Base-by-base conservation (phyloP, 1,140 invertebrate species). In the Bombyx mandarina region DNA sequence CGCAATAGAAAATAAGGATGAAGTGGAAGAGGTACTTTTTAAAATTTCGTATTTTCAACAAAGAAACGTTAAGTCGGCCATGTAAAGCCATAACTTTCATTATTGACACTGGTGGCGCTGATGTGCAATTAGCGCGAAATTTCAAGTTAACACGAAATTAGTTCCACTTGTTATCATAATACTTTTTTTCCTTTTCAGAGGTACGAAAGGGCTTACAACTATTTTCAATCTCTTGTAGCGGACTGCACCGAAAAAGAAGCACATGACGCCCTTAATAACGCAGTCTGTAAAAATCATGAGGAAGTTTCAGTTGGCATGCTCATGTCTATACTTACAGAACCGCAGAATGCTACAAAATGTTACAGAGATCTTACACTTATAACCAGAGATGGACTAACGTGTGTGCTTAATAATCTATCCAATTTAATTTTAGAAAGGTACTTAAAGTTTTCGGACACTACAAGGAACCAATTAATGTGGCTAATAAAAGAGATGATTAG, bases 181-280 rank as follows among this genome's bases (percentile, higher is more conserved):
- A 73, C 65, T 81, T 77, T 71, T 72, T 80, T 79, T 88, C 61
- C 57, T 90, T 93, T 91, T 57, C 90, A 98, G 96, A 96, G 96
- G 91, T 94, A 96, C 71, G 96, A 97, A 79, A 92, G 93, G 76
- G 94, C 94, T 69, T 95, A 94, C 82, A 88, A 88, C 61, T 91
- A 90, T 69, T 88, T 98, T 55, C 93, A 94, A 81, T 92, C 90
- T 67, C 85, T 98, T 62, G 93, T 93, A 42, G 89, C 91, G 57
- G 95, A 95, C 57, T 90, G 96, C 60, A 96, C 95, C 58, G 97
- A 99, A 78, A 96, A 98, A 80, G 97, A 99, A 88, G 93, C 94
- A 61, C 96, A 98, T 77, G 97, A 98, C 86, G 93, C 93, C 8
- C 89, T 98, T 8, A 97, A 95, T 76, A 95, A 93, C 86, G 92